Conservation (phyloP, 2,888 invertebrate species). For the Ceriagrion tenellum region DNA sequence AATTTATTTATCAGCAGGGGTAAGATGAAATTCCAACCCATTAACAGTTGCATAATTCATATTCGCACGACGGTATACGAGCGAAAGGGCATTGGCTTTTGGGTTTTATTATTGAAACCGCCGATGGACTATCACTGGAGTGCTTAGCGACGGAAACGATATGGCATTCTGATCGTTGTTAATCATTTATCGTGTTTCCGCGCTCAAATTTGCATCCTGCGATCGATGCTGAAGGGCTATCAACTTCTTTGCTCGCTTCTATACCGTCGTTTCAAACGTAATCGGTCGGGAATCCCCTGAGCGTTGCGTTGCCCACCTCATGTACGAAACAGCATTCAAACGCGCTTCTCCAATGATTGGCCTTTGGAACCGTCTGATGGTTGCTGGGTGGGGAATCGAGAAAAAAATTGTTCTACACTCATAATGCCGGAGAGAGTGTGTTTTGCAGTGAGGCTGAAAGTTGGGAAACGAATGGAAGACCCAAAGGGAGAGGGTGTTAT, state of each 20-base stretch:
- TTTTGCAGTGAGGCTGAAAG: not conserved
- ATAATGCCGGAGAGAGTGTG: not conserved
- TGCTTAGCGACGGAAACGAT: not conserved
- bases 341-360: not conserved
- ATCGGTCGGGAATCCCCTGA: not conserved
- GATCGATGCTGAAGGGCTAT: not conserved
- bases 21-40: not conserved
- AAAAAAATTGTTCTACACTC: not conserved
- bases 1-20: not conserved
- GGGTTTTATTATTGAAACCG: conserved; percentile 17
- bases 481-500: not conserved
- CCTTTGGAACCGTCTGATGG: not conserved
- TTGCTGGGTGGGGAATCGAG: not conserved
- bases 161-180: not conserved
- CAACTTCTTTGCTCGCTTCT: not conserved
- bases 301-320: not conserved
- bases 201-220: conserved; percentile 6
- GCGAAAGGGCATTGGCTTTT: not conserved
- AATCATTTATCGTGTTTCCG: conserved; percentile 11
- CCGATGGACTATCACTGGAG: not conserved
- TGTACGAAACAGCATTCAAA: not conserved
- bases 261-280: not conserved
- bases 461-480: not conserved
- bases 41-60: not conserved
- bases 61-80: not conserved